Evolutionary conservation across 2,888 invertebrate species (phyloP).

Genomic region (Andrena hattorfiana): DNA sequence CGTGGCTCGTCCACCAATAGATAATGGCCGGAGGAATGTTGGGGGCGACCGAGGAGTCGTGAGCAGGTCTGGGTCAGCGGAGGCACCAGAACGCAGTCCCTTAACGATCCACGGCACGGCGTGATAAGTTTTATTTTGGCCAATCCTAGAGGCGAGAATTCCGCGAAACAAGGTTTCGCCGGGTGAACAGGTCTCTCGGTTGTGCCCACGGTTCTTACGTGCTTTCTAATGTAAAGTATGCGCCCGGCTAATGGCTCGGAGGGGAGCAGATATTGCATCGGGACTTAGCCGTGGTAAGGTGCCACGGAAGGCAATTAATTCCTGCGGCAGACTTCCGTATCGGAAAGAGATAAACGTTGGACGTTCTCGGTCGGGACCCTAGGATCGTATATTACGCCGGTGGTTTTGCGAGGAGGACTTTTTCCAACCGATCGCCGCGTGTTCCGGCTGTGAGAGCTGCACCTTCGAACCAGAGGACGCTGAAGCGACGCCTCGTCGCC

Average conservation of each 20-base stretch:
- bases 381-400: slow-evolving; percentile 70
- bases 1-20: neutral
- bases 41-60: slow-evolving; percentile 17
- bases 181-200: slow-evolving; percentile 58
- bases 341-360: slow-evolving; percentile 75
- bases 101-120: slow-evolving; percentile 56
- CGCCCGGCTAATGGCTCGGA: slow-evolving; percentile 72
- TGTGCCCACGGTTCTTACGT: slow-evolving; percentile 67
- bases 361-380: slow-evolving; percentile 69
- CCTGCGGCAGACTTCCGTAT: slow-evolving; percentile 74
- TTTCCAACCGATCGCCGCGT: slow-evolving; percentile 48
- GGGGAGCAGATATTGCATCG: slow-evolving; percentile 74
- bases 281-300: slow-evolving; percentile 70
- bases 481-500: slow-evolving; percentile 7
- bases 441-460: slow-evolving; percentile 40
- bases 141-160: slow-evolving; percentile 55
- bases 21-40: slow-evolving; percentile 17
- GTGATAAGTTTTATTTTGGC: slow-evolving; percentile 43
- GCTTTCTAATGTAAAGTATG: slow-evolving; percentile 75
- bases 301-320: slow-evolving; percentile 75
- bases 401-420: slow-evolving; percentile 64
- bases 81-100: slow-evolving; percentile 34
- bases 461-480: slow-evolving; percentile 25
- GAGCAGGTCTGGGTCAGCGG: slow-evolving; percentile 9
- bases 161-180: slow-evolving; percentile 67